Base-by-base conservation (phyloP, 2,888 invertebrate species). In the Empis livida region DNA sequence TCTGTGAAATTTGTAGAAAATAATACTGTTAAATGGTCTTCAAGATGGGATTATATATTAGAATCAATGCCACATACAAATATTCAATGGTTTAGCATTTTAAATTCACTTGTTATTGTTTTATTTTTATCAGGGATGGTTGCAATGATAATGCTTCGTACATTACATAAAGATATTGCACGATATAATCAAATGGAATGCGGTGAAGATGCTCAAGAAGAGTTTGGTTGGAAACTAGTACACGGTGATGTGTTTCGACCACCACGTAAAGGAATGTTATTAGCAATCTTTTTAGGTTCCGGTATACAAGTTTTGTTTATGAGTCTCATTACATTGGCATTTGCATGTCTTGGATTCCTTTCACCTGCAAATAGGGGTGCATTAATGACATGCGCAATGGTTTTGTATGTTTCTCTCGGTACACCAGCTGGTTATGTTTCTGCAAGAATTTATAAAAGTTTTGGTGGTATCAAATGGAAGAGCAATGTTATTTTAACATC, bases 351-450 rank as follows among this genome's bases (percentile, higher is more conserved):
- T 53, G 99, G 99, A 46, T 99, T 99, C 73, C 76, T 99, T 48
- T 97, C 96, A 10, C 99, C 99, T 1, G 97, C 97, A 5, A 97
- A 99, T 72, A 82, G 99, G 60, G 99, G 99, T 10, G 94, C 96
- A 1, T 71, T 99, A 50, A 99, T 99, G 96, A 99, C 97, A 1
- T 97, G 96, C 65, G 87, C 94, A 23, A 81, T 99, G 76, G 90
- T 97, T 1, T 77, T 95, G 52, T 99, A 90, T 73, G 97, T 97
- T n/a, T 80, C 95, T 53, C 77, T 99, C 31, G 97, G 97, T 11
- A 93, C 94, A 0, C 92, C 91, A 2, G 95, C 97, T 45, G 99
- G 99, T 5, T 99, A 93, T 70, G 87, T 94, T 38, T 94, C 96
- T 49, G 94, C 99, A 1, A 75, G 97, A 57, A 82, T 99, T 59